Base-by-base conservation (phyloP, 2,888 invertebrate genomes). In the Marronus borbonicus region DNA sequence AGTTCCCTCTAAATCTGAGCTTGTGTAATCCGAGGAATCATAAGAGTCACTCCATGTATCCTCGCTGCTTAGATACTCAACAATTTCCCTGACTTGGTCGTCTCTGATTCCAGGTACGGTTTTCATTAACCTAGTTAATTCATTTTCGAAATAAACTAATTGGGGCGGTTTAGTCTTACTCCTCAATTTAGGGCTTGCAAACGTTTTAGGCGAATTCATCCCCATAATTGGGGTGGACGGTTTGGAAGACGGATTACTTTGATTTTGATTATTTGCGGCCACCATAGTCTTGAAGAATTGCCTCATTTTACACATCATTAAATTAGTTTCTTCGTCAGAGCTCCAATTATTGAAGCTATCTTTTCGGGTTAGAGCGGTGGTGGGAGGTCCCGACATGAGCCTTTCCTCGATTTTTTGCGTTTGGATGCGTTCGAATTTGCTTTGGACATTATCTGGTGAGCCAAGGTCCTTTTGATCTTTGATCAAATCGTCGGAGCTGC, bases 271-370 rank as follows among this genome's bases (percentile, higher is more conserved):
- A 62, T 90, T 89, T 77, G 89, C 91, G 50, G 94, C 95, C n/a
- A 97, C 93, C 91, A 97, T 94, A 72, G 96, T 96, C 88, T 96
- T 97, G 88, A 97, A 96, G 88, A 97, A 96, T 84, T 96, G 96
- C 1, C 96, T 91, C 96, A 97, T 96, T 90, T 96, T 97, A 52
- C 95, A 95, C 97, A 97, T 97, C 97, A 97, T 97, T 64, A 97
- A 89, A 88, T 97, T 97, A 2, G 97, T 97, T 89, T 97, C 97
- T 86, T 97, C 97, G 85, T 97, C 97, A 2, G 96, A 96, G 81
- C 96, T 96, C 96, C 97, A 97, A 86, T 97, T 97, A 87, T 96
- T 97, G 89, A 97, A 97, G 86, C 96, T 96, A 87, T 97, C 96
- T 88, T 96, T 96, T 80, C 96, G 91, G 52, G 94, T 93, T 39